These are phyloP conservation scores for Pyrgilauda ruficollis DNA, from an alignment of 2,113 vertebrate species.

Conservation along the genomic window DNA sequence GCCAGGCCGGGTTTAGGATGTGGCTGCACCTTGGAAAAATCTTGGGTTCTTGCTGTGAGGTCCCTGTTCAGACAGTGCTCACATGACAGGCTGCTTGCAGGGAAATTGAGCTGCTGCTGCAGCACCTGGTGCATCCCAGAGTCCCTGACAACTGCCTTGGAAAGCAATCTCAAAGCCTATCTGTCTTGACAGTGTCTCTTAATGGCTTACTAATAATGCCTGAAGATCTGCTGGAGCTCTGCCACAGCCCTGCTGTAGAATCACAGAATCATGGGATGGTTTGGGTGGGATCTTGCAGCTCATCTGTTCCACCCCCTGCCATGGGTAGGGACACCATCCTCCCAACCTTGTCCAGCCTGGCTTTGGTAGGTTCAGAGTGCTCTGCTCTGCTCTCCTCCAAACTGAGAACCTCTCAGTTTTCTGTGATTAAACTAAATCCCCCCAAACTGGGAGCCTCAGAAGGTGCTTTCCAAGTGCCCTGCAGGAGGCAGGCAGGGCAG, in stretches of 20 bases:
- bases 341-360: not conserved
- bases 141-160: constrained; percentile 13
- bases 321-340: not conserved
- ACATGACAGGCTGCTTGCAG: not conserved
- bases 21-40: not conserved
- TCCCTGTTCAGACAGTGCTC: not conserved
- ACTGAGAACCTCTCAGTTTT: not conserved
- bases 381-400: not conserved
- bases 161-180: not conserved
- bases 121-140: not conserved
- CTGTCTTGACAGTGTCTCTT: constrained; percentile 10
- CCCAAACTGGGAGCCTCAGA: not conserved
- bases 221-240: not conserved
- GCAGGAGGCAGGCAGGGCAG: not conserved
- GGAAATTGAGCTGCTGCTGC: constrained; percentile 5
- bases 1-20: not conserved
- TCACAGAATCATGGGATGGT: not conserved
- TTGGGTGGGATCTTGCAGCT: not conserved
- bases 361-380: not conserved
- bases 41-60: not conserved
- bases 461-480: not conserved
- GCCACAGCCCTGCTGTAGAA: not conserved
- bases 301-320: not conserved
- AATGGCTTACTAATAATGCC: constrained; percentile 20
- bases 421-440: not conserved